These are phyloP conservation scores for Pollenia griseotomentosa DNA, from an alignment of 2,888 invertebrate species.

Conservation along the genomic window DNA sequence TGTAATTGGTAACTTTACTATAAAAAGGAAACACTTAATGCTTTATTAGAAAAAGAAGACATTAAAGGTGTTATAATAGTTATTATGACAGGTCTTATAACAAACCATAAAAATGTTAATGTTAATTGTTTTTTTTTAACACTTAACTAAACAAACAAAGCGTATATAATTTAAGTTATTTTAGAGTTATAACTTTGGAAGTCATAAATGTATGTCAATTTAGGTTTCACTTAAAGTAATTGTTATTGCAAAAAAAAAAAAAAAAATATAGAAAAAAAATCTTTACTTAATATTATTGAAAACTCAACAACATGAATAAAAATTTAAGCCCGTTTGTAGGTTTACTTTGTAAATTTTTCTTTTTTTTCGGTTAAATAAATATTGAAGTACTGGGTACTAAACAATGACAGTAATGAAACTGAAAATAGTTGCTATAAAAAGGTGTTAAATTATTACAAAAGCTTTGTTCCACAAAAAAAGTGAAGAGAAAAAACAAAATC, in stretches of 20 bases:
- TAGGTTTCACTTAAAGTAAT: background rate
- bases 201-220: conserved; percentile 3
- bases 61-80: conserved; percentile 14
- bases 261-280: background rate
- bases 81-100: background rate
- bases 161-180: no score
- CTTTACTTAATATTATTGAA: background rate
- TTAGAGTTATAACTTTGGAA: background rate
- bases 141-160: background rate
- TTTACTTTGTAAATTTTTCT: background rate
- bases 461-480: conserved; percentile 12
- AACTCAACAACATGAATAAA: background rate
- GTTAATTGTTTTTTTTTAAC: conserved; percentile 8
- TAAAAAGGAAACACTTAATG: conserved; percentile 8
- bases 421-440: conserved; percentile 45
- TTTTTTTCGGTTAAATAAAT: conserved; percentile 17
- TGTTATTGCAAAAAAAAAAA: background rate
- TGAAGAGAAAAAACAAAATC: conserved; percentile 1
- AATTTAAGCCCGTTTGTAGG: background rate
- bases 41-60: background rate
- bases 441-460: conserved; percentile 66
- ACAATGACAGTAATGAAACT: background rate
- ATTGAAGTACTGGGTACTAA: conserved; percentile 37
- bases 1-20: background rate
- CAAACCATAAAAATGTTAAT: background rate